Conservation (phyloP, 2,797 vertebrate species). For the Neosalanx taihuensis region DNA sequence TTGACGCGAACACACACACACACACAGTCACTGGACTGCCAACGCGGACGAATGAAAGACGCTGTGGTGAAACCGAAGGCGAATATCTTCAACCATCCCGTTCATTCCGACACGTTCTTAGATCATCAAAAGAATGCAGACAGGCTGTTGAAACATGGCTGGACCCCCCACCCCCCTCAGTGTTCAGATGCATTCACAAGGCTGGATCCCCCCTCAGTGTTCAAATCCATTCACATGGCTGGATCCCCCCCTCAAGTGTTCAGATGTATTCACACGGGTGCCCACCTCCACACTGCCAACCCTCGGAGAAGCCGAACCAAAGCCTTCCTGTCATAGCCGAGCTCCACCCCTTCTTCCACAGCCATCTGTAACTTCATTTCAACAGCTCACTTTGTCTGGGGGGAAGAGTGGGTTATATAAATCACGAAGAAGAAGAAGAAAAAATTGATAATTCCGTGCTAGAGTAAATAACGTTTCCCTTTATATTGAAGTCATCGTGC, state of each 20-base stretch:
- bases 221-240: slow-evolving; percentile 11
- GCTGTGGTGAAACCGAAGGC: too few relatives aligned
- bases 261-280: slow-evolving; percentile 15
- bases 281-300: slow-evolving; percentile 27
- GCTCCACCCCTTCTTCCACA: not conserved
- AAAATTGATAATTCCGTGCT: not conserved
- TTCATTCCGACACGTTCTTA: slow-evolving; percentile 48
- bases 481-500: too few relatives aligned
- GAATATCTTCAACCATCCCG: not conserved
- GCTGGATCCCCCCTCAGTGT: not conserved
- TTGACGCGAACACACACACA: not conserved
- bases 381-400: not conserved
- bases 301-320: not conserved
- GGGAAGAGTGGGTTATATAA: not conserved
- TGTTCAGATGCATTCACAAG: slow-evolving; percentile 13
- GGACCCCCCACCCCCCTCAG: not conserved
- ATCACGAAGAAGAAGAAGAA: not conserved
- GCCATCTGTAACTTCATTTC: too few relatives aligned
- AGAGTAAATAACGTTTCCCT: not conserved
- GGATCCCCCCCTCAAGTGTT: not conserved
- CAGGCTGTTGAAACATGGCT: slow-evolving; percentile 25
- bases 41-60: not conserved
- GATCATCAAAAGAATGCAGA: slow-evolving; percentile 20
- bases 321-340: not conserved
- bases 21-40: not conserved